Conservation (phyloP, 2,113 vertebrate genomes). For the Regulus satrapa region DNA sequence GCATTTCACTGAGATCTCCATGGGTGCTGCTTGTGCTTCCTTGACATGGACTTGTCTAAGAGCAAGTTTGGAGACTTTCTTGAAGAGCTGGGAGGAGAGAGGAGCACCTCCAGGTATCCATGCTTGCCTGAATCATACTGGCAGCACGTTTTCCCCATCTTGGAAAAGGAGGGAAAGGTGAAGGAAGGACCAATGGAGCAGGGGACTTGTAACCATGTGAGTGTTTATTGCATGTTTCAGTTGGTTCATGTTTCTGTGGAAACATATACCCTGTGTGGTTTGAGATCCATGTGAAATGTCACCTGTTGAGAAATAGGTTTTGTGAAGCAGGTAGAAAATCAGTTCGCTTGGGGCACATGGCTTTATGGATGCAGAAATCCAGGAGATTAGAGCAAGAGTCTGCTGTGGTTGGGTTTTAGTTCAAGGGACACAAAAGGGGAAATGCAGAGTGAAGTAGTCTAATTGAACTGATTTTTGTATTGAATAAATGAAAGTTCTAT, state of each 20-base stretch:
- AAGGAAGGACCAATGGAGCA: background rate
- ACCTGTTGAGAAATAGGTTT: background rate
- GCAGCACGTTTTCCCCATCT: fast-evolving
- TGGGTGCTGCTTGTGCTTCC: background rate
- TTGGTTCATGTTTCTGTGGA: background rate
- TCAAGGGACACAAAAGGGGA: background rate
- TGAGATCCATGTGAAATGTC: background rate
- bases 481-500: background rate
- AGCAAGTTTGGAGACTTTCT: background rate
- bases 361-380: too few relatives aligned
- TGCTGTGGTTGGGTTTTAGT: background rate
- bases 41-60: background rate
- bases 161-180: background rate
- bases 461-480: background rate
- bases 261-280: background rate
- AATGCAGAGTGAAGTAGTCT: background rate
- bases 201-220: background rate
- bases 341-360: background rate
- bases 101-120: background rate
- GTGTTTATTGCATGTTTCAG: background rate
- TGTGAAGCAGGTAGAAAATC: background rate
- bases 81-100: background rate
- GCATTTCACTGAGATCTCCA: background rate
- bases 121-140: background rate
- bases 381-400: background rate